Base-by-base conservation (phyloP, 2,888 invertebrate species). In the Mechanitis mazaeus region DNA sequence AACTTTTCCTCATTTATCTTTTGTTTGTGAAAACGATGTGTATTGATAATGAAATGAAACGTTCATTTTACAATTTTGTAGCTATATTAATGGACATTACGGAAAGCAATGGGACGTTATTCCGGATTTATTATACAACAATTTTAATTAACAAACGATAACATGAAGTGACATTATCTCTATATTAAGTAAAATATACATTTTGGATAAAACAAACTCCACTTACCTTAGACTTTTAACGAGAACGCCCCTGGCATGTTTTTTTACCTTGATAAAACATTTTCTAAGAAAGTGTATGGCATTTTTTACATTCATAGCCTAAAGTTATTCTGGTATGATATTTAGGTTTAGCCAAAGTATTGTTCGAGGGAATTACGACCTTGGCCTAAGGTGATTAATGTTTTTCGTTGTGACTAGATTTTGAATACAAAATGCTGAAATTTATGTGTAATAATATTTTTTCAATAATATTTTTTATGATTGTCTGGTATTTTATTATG, bases 361-460 rank as follows among this genome's bases (percentile, higher is more conserved):
- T 54, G 59, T 59, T 46, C 59, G 61, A 66, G 64, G 70, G 72
- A 72, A 74, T 75, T 72, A 75, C 70, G 69, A 70, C 64, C 50
- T 50, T 50, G 67, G 67, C 59, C 64, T 71, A 35, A 58, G 55
- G 59, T 77, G 77, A 78, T 78, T 75, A 74, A 77, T 77, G 46
- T 45, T 56, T 60, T 56, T 31, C 45, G 45, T 56, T 60, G 28
- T 56, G 53, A 31, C 50, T 50, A 50, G 50, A 50, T 31, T 50
- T 31, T 50, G 50, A 50, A 50, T 50, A 31, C 3, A 12, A 50
- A 50, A 50, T 50, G 31, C 31, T 31, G 2, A 31, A 50, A 11
- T 50, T 50, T 31, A 31, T 9, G 50, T 50, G 28, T 50, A 9
- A 50, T 50, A 31, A 47, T n/a, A 47, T n/a, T 31, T 50, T n/a